Evolutionary conservation across 2,888 invertebrate genomes (phyloP).

Genomic region (Xestoiulus laeticollis): DNA sequence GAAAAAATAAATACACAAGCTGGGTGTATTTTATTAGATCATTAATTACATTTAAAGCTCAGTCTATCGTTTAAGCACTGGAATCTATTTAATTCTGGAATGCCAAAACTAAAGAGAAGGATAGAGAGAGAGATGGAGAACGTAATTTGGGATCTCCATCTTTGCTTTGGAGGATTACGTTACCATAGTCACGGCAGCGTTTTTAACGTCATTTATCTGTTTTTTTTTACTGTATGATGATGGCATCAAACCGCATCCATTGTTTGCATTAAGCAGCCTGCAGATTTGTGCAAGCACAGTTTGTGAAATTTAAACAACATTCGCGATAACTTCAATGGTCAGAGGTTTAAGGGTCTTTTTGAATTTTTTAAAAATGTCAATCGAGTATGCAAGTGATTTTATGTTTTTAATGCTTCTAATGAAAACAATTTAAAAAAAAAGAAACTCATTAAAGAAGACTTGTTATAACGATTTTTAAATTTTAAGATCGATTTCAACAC

Average conservation of each 20-base stretch:
- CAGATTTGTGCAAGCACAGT: not conserved
- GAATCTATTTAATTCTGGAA: no score
- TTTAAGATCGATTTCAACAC: no score
- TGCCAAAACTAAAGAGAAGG: no score
- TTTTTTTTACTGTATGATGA: conserved; percentile 9
- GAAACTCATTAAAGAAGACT: no score
- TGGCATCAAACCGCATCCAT: not conserved
- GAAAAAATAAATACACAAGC: not conserved
- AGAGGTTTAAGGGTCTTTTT: no score
- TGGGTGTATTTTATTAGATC: not conserved
- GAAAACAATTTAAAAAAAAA: no score
- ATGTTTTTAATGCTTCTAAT: no score
- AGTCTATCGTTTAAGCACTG: not conserved
- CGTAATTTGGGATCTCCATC: conserved; percentile 1
- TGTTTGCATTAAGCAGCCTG: not conserved
- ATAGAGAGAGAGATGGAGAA: not conserved
- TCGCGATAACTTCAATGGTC: no score
- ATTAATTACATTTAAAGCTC: not conserved
- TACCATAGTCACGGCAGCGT: not conserved
- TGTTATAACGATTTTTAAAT: no score
- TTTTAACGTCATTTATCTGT: conserved; percentile 24
- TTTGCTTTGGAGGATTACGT: not conserved
- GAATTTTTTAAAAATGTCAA: no score
- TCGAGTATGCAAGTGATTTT: no score
- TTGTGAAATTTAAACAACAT: no score